Evolutionary conservation across 2,888 invertebrate genomes (phyloP), one percentile per base, ranked within the genome.

Genomic region (Lutraria lutraria): DNA sequence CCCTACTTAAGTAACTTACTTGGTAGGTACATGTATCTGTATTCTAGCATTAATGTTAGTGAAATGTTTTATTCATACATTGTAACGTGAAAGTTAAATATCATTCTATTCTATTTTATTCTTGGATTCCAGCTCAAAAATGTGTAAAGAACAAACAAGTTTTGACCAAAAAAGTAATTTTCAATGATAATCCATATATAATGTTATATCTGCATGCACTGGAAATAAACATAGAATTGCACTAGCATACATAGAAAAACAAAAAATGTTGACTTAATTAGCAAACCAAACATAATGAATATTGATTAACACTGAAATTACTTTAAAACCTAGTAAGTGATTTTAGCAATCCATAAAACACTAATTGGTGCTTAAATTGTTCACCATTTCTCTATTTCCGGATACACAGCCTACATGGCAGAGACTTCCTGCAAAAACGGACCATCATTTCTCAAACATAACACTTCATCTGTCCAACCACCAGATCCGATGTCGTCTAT

Each of bases 401-500:
- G 63, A 25, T 25, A 68, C 13, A 25, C 13, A 8, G 3, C 25
- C 13, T 68, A 25, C 63, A 25, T 68, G 12, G 10, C 63, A 68
- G 25, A 68, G 4, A n/a, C 12, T 68, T 12, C 25, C 25, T 25
- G 25, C 13, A 68, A 25, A 25, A 13, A 13, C n/a, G 13, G 63
- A 68, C 63, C 63, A 60, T 16, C 8, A 60, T n/a, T 21, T 60
- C 60, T n/a, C 19, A 60, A n/a, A 13, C 12, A 13, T 68, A 25
- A 25, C 63, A 68, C 25, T 68, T 25, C 19, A 2, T 31, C 72
- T 29, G 72, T n/a, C 13, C 43, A 43, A 43, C 43, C 43, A 43
- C 43, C 8, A 8, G 43, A 43, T 43, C 43, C 19, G n/a, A 52
- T 34, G 31, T 43, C 76, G 80, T 85, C 88, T 95, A 96, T 29